phyloP scores from a whole-genome alignment of 2,113 vertebrate genomes.

The Helogale parvula region DNA sequence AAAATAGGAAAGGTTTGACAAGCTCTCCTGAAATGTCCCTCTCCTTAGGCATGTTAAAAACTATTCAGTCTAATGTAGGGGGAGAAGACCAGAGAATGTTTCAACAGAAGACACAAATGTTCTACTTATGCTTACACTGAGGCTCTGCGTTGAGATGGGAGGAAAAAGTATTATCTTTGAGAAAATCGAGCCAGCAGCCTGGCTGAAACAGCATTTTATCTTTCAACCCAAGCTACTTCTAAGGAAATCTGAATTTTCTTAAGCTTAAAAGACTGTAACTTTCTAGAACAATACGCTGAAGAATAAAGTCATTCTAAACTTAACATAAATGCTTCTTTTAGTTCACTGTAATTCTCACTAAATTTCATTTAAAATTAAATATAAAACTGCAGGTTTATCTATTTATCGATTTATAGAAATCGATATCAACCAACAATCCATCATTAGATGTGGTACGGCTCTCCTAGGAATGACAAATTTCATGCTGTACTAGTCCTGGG shows the following conservation, averaged over 20 bases:
- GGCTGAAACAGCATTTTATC: neutral
- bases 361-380: slow-evolving; percentile 26
- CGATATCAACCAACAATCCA: neutral
- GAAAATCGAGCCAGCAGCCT: neutral
- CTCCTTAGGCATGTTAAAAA: neutral
- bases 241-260: neutral
- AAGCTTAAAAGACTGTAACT: neutral
- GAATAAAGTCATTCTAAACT: slow-evolving; percentile 9
- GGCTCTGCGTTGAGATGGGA: neutral
- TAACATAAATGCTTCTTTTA: slow-evolving; percentile 5
- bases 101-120: neutral
- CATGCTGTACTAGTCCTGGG: neutral
- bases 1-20: neutral
- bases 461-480: neutral
- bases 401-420: neutral
- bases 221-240: neutral
- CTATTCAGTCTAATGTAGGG: neutral
- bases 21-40: neutral
- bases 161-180: neutral
- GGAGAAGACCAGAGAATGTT: neutral
- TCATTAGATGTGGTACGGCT: neutral
- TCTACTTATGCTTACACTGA: neutral
- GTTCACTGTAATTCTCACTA: neutral
- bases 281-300: neutral
- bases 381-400: neutral